A percentile compares a stretch with the other conserved stretches of the same genome.
Conservation (phyloP, 2,888 invertebrate species). For the Ophion obscuratus region DNA sequence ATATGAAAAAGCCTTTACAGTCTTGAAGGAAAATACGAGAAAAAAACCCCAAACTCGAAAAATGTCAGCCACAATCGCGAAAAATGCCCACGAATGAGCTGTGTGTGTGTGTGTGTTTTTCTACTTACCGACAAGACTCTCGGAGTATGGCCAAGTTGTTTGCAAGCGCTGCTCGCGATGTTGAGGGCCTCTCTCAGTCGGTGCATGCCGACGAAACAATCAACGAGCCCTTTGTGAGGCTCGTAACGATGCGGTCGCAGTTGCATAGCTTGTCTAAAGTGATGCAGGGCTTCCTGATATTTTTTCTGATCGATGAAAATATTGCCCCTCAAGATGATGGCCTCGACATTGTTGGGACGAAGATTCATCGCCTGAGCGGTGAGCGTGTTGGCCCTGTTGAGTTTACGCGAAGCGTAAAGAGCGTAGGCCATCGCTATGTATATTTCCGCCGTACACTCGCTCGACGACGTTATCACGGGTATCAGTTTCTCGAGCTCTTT, state of each 20-base stretch:
- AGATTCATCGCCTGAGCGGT: constrained; percentile 89
- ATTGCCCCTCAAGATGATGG: constrained; percentile 90
- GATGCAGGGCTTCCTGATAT: constrained; percentile 87
- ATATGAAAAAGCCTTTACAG: neutral
- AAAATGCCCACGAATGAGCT: neutral
- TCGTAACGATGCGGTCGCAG: constrained; percentile 89
- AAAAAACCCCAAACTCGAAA: neutral
- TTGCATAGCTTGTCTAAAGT: constrained; percentile 89
- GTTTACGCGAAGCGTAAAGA: constrained; percentile 87
- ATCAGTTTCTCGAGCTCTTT: constrained; percentile 88
- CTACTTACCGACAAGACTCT: constrained; percentile 89
- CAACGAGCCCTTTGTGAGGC: constrained; percentile 91
- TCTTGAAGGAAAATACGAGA: neutral
- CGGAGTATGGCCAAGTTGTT: constrained; percentile 89
- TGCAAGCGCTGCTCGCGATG: constrained; percentile 89
- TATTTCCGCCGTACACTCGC: constrained; percentile 88
- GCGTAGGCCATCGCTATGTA: constrained; percentile 92
- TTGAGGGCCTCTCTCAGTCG: constrained; percentile 90
- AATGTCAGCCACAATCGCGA: neutral
- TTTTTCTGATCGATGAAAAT: constrained; percentile 88
- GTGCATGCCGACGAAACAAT: constrained; percentile 89
- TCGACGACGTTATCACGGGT: constrained; percentile 83
- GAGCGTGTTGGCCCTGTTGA: constrained; percentile 89
- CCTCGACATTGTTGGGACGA: constrained; percentile 89
- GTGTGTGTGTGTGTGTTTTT: neutral